phyloP scores from a whole-genome alignment of 2,113 vertebrate species.

The Chionomys nivalis region DNA sequence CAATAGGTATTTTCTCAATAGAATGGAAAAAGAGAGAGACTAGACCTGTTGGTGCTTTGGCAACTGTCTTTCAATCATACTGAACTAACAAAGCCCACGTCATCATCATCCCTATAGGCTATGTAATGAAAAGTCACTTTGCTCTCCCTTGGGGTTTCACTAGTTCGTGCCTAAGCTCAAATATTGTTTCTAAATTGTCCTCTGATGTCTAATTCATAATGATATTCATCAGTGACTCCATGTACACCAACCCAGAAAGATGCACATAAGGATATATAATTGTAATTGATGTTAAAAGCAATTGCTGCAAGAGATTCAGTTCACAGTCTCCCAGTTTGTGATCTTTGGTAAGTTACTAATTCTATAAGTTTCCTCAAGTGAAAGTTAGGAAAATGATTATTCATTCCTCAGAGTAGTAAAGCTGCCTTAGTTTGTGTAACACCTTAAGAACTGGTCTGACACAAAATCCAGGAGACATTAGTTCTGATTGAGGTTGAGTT shows the following conservation, averaged over 20 bases:
- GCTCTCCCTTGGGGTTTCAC: neutral
- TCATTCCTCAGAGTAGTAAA: neutral
- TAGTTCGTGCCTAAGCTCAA: neutral
- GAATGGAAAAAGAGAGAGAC: neutral
- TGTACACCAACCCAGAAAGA: neutral
- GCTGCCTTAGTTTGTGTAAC: neutral
- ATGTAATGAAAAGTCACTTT: neutral
- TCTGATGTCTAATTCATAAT: neutral
- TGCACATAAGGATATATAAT: neutral
- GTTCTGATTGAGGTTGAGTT: neutral
- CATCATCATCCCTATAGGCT: neutral
- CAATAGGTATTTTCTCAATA: slow-evolving; percentile 13
- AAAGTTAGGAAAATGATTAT: neutral
- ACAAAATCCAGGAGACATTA: neutral
- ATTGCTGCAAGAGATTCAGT: neutral
- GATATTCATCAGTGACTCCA: neutral
- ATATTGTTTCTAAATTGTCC: slow-evolving; percentile 15
- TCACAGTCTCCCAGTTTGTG: neutral
- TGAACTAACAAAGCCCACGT: neutral
- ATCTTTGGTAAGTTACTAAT: neutral
- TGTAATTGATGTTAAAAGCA: neutral
- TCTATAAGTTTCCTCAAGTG: neutral
- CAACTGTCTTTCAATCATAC: neutral
- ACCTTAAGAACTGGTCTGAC: neutral
- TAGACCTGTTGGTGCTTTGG: neutral